phyloP scores from a whole-genome alignment of 2,113 vertebrate genomes.

The Leptosomus discolor region DNA sequence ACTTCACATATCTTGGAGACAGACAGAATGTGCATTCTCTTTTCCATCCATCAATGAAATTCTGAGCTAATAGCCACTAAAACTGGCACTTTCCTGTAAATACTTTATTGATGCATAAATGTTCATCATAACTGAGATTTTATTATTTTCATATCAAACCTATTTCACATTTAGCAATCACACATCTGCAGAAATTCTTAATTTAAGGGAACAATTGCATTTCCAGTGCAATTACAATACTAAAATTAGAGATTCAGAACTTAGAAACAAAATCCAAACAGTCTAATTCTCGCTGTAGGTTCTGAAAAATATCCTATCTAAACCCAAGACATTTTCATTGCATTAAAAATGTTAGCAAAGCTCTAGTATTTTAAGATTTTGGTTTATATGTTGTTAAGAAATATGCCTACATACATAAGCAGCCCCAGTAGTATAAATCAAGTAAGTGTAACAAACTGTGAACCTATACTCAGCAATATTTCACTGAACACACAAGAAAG shows the following conservation, averaged over 20 bases:
- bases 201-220: not conserved
- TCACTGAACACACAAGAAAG: not conserved
- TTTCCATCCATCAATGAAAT: not conserved
- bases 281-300: not conserved
- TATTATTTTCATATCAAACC: not conserved
- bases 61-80: not conserved
- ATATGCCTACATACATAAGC: not conserved
- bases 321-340: not conserved
- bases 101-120: not conserved
- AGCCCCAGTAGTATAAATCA: not conserved
- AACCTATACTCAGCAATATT: not conserved
- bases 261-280: not conserved
- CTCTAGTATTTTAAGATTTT: not conserved
- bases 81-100: not conserved
- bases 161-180: not conserved
- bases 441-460: not conserved
- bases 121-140: not conserved
- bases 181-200: not conserved
- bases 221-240: not conserved
- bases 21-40: not conserved
- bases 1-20: not conserved
- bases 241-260: not conserved
- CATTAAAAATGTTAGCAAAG: not conserved
- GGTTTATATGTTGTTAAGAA: not conserved
- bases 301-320: slow-evolving; percentile 1